Conservation (phyloP, 2,888 invertebrate species). For the Leptinotarsa haldemani region DNA sequence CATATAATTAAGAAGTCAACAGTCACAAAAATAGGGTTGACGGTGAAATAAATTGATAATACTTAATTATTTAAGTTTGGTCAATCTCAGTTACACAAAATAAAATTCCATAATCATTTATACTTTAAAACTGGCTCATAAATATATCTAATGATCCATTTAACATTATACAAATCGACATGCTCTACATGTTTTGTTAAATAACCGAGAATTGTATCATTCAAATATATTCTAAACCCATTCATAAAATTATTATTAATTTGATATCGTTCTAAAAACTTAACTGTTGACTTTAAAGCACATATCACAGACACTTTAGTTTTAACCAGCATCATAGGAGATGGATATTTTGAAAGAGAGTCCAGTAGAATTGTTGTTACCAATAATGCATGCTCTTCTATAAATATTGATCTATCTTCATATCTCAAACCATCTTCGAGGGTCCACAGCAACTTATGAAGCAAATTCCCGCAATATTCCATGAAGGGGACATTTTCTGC, state of each 20-base stretch:
- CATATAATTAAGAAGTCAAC: constrained; percentile 17
- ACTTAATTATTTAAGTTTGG: constrained; percentile 24
- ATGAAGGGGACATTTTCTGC: constrained; percentile 66
- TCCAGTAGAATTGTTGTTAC: constrained; percentile 56
- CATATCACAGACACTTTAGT: constrained; percentile 57
- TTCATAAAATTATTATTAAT: constrained; percentile 48
- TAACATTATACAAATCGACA: constrained; percentile 52
- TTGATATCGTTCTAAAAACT: constrained; percentile 51
- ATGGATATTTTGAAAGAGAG: constrained; percentile 50
- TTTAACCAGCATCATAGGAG: constrained; percentile 54
- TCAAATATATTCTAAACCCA: constrained; percentile 48
- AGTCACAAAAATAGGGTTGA: constrained; percentile 22
- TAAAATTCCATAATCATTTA: constrained; percentile 25
- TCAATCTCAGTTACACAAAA: constrained; percentile 17
- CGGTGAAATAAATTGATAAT: constrained; percentile 21
- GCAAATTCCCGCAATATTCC: constrained; percentile 43
- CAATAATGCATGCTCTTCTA: constrained; percentile 58
- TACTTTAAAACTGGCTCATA: constrained; percentile 49
- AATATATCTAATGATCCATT: constrained; percentile 49
- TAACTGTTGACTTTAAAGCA: constrained; percentile 52
- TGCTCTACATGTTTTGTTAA: constrained; percentile 50
- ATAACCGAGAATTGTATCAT: constrained; percentile 50
- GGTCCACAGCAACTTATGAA: constrained; percentile 53
- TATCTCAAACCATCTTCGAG: constrained; percentile 55
- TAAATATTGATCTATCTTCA: constrained; percentile 57